Evolutionary conservation across 1,140 invertebrate genomes (phyloP), one percentile per base, ranked within the genome.

Genomic region (Samia ricini): DNA sequence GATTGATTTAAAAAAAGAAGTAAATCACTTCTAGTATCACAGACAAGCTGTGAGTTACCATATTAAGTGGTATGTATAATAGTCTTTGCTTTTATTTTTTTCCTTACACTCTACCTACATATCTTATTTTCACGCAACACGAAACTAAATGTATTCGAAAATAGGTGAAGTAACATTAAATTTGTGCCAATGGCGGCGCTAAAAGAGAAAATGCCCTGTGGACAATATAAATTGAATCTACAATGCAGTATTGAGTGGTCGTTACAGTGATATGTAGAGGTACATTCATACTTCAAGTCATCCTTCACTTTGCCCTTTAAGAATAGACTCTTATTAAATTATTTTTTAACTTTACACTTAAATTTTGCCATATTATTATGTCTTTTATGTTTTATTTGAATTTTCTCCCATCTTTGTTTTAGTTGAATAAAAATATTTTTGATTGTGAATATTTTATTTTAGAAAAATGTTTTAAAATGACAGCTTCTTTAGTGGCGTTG

Each of bases 151-250:
- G 64, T 63, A 61, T 77, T 72, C 70, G 71, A 77, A 81, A 77
- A 77, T 71, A 72, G 68, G 66, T 60, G 50, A 24, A 60, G 70
- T 52, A 24, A n/a, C 54, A 62, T 62, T 62, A 62, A 50, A 54
- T 62, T 29, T 29, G 33, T 22, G 20, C 20, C 56, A 62, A 64
- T 69, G 62, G 55, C 36, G 51, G 65, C 61, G 67, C 66, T 67
- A 66, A 67, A 71, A 73, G 69, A 76, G 80, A 81, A 72, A 79
- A 82, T 83, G 80, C 77, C 76, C 77, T 79, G 78, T 83, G 76
- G 83, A 81, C 78, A 83, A 71, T 77, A 81, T 84, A 86, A 84
- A 84, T 86, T 84, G 76, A 82, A 79, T 81, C 72, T 70, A 85
- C 74, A 77, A 82, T 79, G 76, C 76, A 55, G 75, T 76, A 81